Conservation (phyloP, 2,113 vertebrate genomes). For the Alosa alosa region DNA sequence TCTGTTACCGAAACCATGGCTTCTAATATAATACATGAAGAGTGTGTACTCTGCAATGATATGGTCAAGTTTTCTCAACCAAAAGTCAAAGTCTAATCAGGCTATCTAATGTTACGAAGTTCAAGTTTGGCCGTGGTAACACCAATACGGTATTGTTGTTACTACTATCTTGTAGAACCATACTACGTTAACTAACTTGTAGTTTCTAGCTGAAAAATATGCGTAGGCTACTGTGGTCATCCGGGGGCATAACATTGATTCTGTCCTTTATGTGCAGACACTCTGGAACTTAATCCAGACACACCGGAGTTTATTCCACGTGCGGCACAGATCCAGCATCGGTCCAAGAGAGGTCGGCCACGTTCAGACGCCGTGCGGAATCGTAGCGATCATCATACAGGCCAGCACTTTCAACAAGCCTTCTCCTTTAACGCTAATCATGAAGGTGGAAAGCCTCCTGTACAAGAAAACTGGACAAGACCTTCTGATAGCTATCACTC, state of each 20-base stretch:
- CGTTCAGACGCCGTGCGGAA: constrained; percentile 70
- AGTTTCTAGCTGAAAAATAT: too few relatives aligned
- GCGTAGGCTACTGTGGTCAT: too few relatives aligned
- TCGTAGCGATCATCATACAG: constrained; percentile 61
- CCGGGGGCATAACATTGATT: too few relatives aligned
- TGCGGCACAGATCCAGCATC: constrained; percentile 66
- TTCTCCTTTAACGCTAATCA: constrained; percentile 37
- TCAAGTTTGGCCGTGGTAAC: too few relatives aligned
- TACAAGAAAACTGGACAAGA: constrained; percentile 40
- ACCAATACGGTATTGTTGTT: too few relatives aligned
- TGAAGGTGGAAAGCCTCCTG: constrained; percentile 38
- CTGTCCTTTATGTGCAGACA: constrained; percentile 56
- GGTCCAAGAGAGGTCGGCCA: constrained; percentile 69
- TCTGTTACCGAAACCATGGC: background rate
- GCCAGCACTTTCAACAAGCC: constrained; percentile 63
- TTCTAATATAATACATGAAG: background rate
- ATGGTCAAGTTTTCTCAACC: background rate
- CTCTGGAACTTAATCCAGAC: constrained; percentile 73
- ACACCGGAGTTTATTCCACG: constrained; percentile 69
- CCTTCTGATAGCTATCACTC: constrained; percentile 56
- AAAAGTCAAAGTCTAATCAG: too few relatives aligned
- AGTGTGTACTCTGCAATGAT: background rate
- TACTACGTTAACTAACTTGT: too few relatives aligned
- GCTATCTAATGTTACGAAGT: too few relatives aligned
- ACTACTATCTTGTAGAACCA: too few relatives aligned